phyloP scores from a whole-genome alignment of 2,888 invertebrate genomes.

The Apamea sordens region DNA sequence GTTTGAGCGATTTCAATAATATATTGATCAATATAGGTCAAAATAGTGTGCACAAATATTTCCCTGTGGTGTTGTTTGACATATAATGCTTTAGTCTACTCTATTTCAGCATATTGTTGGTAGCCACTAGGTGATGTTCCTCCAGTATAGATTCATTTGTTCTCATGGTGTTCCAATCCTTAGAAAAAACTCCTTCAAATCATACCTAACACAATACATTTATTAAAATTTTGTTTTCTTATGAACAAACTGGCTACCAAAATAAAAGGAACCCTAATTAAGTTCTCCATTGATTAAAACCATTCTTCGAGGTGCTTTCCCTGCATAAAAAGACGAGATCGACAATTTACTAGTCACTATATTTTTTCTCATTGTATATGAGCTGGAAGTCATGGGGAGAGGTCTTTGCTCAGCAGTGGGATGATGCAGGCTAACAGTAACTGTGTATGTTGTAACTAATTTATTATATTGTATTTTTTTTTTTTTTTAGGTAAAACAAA shows the following conservation, averaged over 20 bases:
- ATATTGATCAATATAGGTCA: neutral
- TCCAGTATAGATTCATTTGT: neutral
- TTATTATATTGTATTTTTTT: constrained; percentile 16
- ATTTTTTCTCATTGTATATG: neutral
- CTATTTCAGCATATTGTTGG: neutral
- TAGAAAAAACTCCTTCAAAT: neutral
- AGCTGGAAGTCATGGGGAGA: too few relatives aligned
- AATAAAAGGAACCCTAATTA: neutral
- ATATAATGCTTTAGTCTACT: too few relatives aligned
- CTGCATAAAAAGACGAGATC: neutral
- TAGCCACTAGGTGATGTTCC: neutral
- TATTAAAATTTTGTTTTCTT: neutral
- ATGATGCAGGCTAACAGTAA: too few relatives aligned
- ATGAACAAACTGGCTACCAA: neutral
- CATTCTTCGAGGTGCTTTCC: neutral
- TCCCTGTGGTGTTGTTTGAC: neutral
- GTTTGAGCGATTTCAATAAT: neutral
- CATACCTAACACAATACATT: neutral
- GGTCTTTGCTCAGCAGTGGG: too few relatives aligned
- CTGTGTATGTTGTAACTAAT: neutral
- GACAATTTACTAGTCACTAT: neutral
- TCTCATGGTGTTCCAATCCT: neutral
- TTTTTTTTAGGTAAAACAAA: constrained; percentile 79
- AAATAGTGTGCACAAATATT: neutral
- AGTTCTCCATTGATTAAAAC: neutral